Evolutionary conservation across 2,797 vertebrate genomes (phyloP).

Genomic region (Hemitrygon akajei): DNA sequence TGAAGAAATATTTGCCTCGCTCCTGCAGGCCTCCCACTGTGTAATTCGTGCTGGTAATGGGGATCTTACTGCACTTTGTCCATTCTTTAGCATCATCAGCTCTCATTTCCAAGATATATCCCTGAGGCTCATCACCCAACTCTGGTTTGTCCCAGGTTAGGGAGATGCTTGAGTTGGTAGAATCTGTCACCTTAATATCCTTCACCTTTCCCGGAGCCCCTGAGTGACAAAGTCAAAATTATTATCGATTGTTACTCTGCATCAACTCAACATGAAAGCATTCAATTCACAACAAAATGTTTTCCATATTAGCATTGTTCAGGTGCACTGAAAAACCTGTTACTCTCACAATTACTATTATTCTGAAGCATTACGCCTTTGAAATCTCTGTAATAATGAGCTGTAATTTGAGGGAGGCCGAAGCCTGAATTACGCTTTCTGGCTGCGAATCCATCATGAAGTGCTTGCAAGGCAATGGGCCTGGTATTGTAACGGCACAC

Average conservation of each 20-base stretch:
- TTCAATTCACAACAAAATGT: neutral
- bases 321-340: neutral
- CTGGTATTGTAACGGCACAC: neutral
- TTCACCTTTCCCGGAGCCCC: slow-evolving; percentile 57
- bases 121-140: slow-evolving; percentile 49
- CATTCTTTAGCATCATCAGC: slow-evolving; percentile 54
- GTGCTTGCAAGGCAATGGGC: neutral
- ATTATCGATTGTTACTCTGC: neutral
- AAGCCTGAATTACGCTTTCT: neutral
- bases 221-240: slow-evolving; percentile 36
- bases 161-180: slow-evolving; percentile 55
- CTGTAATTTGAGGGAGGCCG: neutral
- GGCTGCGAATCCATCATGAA: neutral
- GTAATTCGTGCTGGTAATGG: slow-evolving; percentile 51
- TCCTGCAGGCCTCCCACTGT: slow-evolving; percentile 55
- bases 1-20: slow-evolving; percentile 55
- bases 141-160: slow-evolving; percentile 55
- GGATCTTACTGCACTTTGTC: slow-evolving; percentile 56
- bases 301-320: neutral
- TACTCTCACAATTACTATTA: neutral
- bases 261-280: neutral
- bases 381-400: neutral
- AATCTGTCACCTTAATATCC: slow-evolving; percentile 52
- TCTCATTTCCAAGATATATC: slow-evolving; percentile 54
- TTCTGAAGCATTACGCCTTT: neutral